Conservation (phyloP, 2,113 vertebrate species). For the Rhabdornis inornatus region DNA sequence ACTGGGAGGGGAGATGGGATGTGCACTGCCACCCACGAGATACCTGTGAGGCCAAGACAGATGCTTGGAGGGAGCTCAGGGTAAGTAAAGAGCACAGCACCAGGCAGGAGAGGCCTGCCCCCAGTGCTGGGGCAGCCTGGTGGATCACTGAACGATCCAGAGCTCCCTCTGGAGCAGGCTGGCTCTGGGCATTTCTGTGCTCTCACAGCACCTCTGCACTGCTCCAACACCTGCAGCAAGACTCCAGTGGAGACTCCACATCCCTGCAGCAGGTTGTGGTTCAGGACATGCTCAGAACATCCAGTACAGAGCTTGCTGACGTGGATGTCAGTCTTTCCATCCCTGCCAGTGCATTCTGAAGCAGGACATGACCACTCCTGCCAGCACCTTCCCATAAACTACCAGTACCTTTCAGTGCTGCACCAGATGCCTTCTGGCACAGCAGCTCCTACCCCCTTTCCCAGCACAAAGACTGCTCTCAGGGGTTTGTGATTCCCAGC, state of each 20-base stretch:
- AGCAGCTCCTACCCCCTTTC: neutral
- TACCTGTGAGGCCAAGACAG: neutral
- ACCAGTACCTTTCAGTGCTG: neutral
- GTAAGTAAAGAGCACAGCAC: neutral
- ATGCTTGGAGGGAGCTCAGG: neutral
- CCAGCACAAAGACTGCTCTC: neutral
- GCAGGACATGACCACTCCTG: neutral
- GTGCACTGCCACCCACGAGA: neutral
- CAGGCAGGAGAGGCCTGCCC: neutral
- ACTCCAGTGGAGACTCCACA: neutral
- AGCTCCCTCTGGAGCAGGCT: neutral
- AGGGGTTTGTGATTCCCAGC: neutral
- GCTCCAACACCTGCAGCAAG: neutral
- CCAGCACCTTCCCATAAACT: neutral
- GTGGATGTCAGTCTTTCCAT: neutral
- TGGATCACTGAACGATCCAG: neutral
- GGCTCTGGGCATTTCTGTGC: neutral
- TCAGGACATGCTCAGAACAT: neutral
- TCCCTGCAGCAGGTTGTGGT: neutral
- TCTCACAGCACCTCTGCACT: neutral
- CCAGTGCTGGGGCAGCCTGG: neutral
- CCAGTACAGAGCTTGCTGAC: fast-evolving
- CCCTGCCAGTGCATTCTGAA: neutral
- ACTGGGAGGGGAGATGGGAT: neutral
- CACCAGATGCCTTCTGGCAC: neutral